Conservation (phyloP, 2,888 invertebrate species). For the Oeneis ivallda region DNA sequence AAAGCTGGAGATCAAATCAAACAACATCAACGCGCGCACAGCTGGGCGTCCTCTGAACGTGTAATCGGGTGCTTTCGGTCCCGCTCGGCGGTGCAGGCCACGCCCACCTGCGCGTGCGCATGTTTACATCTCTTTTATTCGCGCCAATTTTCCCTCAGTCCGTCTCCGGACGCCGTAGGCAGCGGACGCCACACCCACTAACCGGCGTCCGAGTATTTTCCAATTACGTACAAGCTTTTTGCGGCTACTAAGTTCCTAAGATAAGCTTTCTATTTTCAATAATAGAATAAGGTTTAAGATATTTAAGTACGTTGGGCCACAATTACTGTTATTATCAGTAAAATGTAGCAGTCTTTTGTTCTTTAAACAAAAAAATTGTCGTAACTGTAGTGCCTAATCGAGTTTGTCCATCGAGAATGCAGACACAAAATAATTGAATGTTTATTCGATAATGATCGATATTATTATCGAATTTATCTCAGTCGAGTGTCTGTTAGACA, state of each 20-base stretch:
- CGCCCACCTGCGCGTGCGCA: slow-evolving; percentile 62
- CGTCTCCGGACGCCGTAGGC: slow-evolving; percentile 52
- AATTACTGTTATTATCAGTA: slow-evolving; percentile 5
- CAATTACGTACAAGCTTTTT: slow-evolving; percentile 76
- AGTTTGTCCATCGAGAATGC: slow-evolving; percentile 19
- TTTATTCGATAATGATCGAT: slow-evolving; percentile 23
- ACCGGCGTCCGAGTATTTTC: slow-evolving; percentile 68
- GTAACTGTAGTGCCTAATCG: slow-evolving; percentile 22
- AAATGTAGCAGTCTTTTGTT: background rate
- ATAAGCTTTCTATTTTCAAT: slow-evolving; percentile 67
- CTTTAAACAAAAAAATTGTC: slow-evolving; percentile 4
- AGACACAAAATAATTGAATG: slow-evolving; percentile 24
- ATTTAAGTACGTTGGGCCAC: background rate
- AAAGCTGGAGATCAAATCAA: slow-evolving; percentile 54
- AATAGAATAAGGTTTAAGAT: slow-evolving; percentile 18
- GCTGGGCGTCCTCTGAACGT: slow-evolving; percentile 73
- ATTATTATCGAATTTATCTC: slow-evolving; percentile 19
- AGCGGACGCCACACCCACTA: slow-evolving; percentile 68
- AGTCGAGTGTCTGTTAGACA: slow-evolving; percentile 3
- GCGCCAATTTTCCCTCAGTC: slow-evolving; percentile 43
- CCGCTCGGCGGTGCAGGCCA: slow-evolving; percentile 58
- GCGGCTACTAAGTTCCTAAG: slow-evolving; percentile 62
- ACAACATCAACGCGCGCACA: slow-evolving; percentile 50
- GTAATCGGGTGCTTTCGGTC: slow-evolving; percentile 63
- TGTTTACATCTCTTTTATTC: slow-evolving; percentile 54